These are phyloP conservation scores for Epinephelus cyanopodus DNA, from an alignment of 2,113 vertebrate genomes.

Conservation along the genomic window DNA sequence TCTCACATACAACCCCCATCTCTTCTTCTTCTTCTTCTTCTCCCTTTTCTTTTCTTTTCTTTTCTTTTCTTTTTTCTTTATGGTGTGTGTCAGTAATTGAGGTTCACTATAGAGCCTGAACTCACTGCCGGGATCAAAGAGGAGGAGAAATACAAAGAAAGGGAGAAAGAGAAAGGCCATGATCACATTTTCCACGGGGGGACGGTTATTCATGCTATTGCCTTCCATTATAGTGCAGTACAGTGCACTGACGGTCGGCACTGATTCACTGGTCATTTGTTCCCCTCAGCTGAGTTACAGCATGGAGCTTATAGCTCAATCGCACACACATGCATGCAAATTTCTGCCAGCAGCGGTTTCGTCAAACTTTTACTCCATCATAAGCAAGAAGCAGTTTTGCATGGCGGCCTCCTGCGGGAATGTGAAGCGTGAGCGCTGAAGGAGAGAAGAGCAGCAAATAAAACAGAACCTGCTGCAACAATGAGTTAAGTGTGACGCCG, in stretches of 20 bases:
- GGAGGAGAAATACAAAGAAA: background rate
- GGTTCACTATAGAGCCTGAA: slow-evolving; percentile 38
- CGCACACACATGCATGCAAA: slow-evolving; percentile 4
- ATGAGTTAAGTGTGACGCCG: background rate
- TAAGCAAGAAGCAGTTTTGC: background rate
- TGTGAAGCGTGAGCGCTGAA: background rate
- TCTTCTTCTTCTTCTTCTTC: background rate
- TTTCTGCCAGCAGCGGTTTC: slow-evolving; percentile 19
- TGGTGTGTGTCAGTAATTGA: slow-evolving; percentile 57
- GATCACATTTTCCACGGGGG: slow-evolving; percentile 49
- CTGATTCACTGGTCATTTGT: slow-evolving; percentile 58
- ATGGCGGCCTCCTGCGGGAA: background rate
- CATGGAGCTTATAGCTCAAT: slow-evolving; percentile 22
- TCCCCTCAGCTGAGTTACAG: slow-evolving; percentile 44
- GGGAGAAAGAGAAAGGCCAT: slow-evolving; percentile 24
- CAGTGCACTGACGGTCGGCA: slow-evolving; percentile 51
- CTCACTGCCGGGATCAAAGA: slow-evolving; percentile 47
- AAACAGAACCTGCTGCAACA: background rate
- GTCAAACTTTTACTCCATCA: slow-evolving; percentile 13
- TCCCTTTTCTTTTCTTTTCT: background rate
- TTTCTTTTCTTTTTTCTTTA: slow-evolving; percentile 2
- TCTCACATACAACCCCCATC: background rate
- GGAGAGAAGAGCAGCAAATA: background rate
- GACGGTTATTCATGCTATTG: slow-evolving; percentile 41
- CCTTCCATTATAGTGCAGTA: slow-evolving; percentile 47